Percentiles rank a stretch among this genome's conserved stretches.
phyloP scores from a whole-genome alignment of 2,797 vertebrate species.

The Cryptoblepharus egeriae region DNA sequence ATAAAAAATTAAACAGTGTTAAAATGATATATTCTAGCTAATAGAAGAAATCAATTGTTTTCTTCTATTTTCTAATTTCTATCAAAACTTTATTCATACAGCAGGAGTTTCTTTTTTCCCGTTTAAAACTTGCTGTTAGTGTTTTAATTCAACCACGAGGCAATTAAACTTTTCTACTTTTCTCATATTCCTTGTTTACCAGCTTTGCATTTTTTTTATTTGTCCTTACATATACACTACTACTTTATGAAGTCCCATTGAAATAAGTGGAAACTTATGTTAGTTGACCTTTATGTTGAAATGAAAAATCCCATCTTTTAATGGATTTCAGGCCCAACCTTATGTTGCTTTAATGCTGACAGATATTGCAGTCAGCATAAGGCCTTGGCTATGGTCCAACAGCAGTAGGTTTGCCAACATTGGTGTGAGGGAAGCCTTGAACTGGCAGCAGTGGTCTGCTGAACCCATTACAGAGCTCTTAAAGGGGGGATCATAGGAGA shows the following conservation, averaged over 20 bases:
- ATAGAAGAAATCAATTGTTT: constrained; percentile 16
- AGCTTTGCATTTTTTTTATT: constrained; percentile 46
- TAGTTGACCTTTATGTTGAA: not conserved
- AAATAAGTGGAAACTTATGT: not conserved
- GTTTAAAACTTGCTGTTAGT: not conserved
- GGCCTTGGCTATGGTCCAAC: too few relatives aligned
- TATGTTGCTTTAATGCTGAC: too few relatives aligned
- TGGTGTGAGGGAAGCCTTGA: too few relatives aligned
- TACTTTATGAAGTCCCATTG: not conserved
- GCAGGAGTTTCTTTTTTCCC: constrained; percentile 17
- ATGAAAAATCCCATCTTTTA: too few relatives aligned
- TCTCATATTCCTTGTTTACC: constrained; percentile 3
- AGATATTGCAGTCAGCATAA: too few relatives aligned
- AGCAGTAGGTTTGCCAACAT: too few relatives aligned
- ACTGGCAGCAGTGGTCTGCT: too few relatives aligned
- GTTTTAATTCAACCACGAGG: constrained; percentile 18
- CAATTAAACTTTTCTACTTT: constrained; percentile 17
- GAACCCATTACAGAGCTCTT: too few relatives aligned
- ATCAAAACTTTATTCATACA: constrained; percentile 25
- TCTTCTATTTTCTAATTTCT: constrained; percentile 54
- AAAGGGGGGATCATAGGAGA: too few relatives aligned
- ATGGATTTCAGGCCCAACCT: too few relatives aligned
- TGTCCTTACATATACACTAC: constrained; percentile 29
- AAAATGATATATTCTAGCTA: constrained; percentile 37
- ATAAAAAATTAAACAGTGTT: constrained; percentile 55